Evolutionary conservation across 2,888 invertebrate genomes (phyloP), one percentile per base, ranked within the genome.

Genomic region (Ophraella communa): DNA sequence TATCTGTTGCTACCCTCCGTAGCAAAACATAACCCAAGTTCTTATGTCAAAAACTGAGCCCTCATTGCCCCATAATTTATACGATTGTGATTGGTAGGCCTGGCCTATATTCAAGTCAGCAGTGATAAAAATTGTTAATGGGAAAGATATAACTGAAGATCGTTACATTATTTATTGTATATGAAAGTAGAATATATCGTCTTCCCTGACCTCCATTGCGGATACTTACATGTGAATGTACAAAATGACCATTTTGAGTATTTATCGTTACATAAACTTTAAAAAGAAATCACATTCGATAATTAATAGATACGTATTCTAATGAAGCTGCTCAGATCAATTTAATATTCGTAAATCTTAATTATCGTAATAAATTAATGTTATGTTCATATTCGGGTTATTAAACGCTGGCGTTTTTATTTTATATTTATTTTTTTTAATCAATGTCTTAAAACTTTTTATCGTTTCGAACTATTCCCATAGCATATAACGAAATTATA

Each of bases 401-500:
- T 14, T 23, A 49, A 21, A 14, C n/a, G n/a, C n/a, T n/a, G n/a
- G n/a, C n/a, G n/a, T n/a, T n/a, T 52, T 8, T 27, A 11, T 52
- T 27, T 49, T 24, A 17, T 27, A 4, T n/a, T 27, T 11, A 17
- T n/a, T 52, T 52, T 18, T 11, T 17, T 18, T 14, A 30, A 1
- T 14, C 11, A 14, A 30, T 30, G 4, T 30, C 17, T 10, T 17
- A 42, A 20, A 39, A 39, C 54, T 20, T 54, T 39, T 42, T 24
- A 55, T 53, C 17, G 11, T 10, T 8, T 20, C 42, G 27, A 11
- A 51, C 11, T 14, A 59, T 60, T 60, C 59, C 4, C 59, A 60
- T 60, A 42, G 35, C n/a, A 47, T n/a, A 52, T 60, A 60, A 60
- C 59, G 52, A 60, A 60, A 60, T 44, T 39, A 51, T 59, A 17